Evolutionary conservation across 2,113 vertebrate species (phyloP).

Genomic region (Sigmodon hispidus): DNA sequence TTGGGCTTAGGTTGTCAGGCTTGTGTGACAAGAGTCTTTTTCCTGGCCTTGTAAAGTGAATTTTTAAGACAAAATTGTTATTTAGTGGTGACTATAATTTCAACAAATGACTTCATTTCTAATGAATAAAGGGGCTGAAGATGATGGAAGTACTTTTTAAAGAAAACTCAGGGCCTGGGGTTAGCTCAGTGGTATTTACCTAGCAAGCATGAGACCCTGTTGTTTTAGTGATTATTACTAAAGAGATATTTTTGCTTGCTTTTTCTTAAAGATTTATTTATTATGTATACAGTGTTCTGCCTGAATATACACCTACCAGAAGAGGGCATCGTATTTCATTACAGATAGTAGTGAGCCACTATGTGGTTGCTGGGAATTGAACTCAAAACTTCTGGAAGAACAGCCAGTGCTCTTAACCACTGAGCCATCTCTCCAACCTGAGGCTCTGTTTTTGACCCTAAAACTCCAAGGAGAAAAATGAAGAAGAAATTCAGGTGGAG

Average conservation of each 20-base stretch:
- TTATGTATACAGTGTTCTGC: no score
- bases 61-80: constrained; percentile 39
- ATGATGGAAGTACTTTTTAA: constrained; percentile 29
- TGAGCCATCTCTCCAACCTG: no score
- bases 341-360: no score
- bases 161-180: neutral
- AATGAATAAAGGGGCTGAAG: neutral
- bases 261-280: no score
- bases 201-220: neutral
- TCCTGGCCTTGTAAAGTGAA: constrained; percentile 17
- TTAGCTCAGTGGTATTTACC: neutral
- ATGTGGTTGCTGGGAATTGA: no score
- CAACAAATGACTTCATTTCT: constrained; percentile 48
- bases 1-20: neutral
- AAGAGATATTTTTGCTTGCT: no score
- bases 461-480: neutral
- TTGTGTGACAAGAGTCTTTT: neutral
- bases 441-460: neutral
- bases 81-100: constrained; percentile 36
- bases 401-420: no score
- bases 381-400: no score
- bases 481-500: neutral
- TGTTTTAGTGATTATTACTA: no score
- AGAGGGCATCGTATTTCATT: no score
- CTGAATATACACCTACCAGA: no score